These are phyloP conservation scores for Hydrozoanthus gracilis DNA, from an alignment of 92 coral and sea anemone genomes.

Conservation along the genomic window DNA sequence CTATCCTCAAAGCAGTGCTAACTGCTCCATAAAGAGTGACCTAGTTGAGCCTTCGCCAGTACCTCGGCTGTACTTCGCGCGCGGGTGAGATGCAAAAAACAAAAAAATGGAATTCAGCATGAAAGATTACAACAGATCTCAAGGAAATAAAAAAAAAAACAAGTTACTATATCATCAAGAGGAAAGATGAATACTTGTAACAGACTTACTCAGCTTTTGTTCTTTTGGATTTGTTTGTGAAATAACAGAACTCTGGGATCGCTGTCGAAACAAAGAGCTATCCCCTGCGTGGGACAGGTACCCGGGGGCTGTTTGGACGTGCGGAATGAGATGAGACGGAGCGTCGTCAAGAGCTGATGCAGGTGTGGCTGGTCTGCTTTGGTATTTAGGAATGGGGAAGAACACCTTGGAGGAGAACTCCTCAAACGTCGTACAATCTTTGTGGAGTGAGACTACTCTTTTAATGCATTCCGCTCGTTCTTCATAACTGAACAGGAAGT, in stretches of 20 bases:
- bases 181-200: not conserved
- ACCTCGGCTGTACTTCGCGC: too few species aligned
- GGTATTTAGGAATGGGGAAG: conserved; percentile 82
- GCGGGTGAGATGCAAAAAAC: too few species aligned
- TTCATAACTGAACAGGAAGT: conserved; percentile 74
- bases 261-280: conserved; percentile 59
- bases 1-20: too few species aligned
- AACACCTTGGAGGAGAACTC: conserved; percentile 91
- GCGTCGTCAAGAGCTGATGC: conserved; percentile 50
- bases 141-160: too few species aligned
- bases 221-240: conserved; percentile 50
- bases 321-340: conserved; percentile 40
- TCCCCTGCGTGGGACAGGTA: conserved; percentile 43
- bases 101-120: too few species aligned
- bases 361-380: conserved; percentile 85
- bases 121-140: too few species aligned
- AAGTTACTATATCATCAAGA: too few species aligned
- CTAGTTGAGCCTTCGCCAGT: too few species aligned
- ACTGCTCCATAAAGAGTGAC: too few species aligned
- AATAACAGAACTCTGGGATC: conserved; percentile 87
- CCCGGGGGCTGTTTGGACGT: conserved; percentile 68
- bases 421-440: conserved; percentile 88
- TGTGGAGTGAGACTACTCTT: conserved; percentile 83
- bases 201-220: conserved; percentile 55
- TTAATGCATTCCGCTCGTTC: conserved; percentile 87